Evolutionary conservation across 2,113 vertebrate species (phyloP).

Genomic region (Daphoenositta chrysoptera): DNA sequence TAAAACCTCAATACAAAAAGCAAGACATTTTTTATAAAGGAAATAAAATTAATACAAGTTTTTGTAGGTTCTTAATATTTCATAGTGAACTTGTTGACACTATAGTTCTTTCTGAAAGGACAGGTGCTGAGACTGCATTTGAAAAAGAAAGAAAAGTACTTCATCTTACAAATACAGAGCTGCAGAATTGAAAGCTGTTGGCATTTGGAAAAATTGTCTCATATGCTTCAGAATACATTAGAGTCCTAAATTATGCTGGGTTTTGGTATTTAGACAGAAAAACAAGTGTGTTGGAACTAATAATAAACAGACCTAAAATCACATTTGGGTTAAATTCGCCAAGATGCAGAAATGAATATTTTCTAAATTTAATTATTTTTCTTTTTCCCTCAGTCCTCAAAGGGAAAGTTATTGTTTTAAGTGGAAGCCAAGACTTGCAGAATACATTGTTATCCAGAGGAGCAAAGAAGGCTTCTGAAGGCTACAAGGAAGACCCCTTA

Average conservation of each 20-base stretch:
- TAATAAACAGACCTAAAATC: background rate
- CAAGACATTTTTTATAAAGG: background rate
- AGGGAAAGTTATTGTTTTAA: background rate
- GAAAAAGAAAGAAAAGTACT: slow-evolving; percentile 3
- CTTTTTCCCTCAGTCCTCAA: background rate
- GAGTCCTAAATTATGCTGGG: background rate
- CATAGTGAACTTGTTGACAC: background rate
- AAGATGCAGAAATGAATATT: background rate
- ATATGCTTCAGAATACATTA: background rate
- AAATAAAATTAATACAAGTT: background rate
- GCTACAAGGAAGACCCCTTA: background rate
- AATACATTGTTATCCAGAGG: background rate
- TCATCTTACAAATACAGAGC: background rate
- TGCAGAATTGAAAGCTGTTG: background rate
- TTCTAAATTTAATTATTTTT: background rate
- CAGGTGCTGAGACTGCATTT: background rate
- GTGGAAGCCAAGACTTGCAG: background rate
- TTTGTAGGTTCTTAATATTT: background rate
- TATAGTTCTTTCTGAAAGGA: background rate
- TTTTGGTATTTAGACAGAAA: background rate
- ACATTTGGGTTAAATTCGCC: background rate
- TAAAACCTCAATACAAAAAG: background rate
- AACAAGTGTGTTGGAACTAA: background rate
- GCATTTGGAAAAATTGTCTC: background rate
- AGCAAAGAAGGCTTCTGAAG: background rate